Conservation (phyloP, 2,888 invertebrate genomes). For the Furcula furcula region DNA sequence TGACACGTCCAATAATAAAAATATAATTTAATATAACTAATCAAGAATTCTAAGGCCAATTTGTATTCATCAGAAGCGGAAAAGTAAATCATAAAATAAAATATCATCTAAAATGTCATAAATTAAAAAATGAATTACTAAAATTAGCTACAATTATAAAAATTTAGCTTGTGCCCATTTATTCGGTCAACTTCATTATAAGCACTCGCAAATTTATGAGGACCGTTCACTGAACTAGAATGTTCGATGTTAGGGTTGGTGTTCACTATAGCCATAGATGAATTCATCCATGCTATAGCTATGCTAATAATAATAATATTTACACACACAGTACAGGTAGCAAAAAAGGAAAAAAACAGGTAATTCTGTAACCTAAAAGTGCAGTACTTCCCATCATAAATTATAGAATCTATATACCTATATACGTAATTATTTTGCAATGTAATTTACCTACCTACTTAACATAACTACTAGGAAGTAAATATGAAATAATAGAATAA, state of each 20-base stretch:
- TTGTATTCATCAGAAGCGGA: slow-evolving; percentile 5
- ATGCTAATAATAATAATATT: too few species aligned
- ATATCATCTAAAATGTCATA: slow-evolving; percentile 14
- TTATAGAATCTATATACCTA: too few species aligned
- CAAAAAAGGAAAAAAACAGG: too few species aligned
- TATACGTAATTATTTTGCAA: too few species aligned
- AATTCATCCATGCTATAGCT: too few species aligned
- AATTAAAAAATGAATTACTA: slow-evolving; percentile 15
- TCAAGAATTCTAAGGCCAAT: slow-evolving; percentile 13
- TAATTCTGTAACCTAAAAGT: too few species aligned
- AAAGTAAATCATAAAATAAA: slow-evolving; percentile 1
- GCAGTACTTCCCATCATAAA: too few species aligned
- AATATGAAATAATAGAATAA: too few species aligned
- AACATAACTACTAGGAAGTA: too few species aligned
- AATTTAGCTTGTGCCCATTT: slow-evolving; percentile 32
- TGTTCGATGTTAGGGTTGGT: slow-evolving; percentile 14
- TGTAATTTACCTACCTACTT: too few species aligned
- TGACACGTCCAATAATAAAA: slow-evolving; percentile 17
- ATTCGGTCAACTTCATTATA: slow-evolving; percentile 34
- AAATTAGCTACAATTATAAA: slow-evolving; percentile 32
- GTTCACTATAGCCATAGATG: too few species aligned
- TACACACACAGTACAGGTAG: too few species aligned
- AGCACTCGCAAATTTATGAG: slow-evolving; percentile 46
- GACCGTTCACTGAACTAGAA: slow-evolving; percentile 26
- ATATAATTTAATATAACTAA: slow-evolving; percentile 12